These are phyloP conservation scores for Limanda limanda DNA, from an alignment of 2,113 vertebrate genomes.

Conservation along the genomic window DNA sequence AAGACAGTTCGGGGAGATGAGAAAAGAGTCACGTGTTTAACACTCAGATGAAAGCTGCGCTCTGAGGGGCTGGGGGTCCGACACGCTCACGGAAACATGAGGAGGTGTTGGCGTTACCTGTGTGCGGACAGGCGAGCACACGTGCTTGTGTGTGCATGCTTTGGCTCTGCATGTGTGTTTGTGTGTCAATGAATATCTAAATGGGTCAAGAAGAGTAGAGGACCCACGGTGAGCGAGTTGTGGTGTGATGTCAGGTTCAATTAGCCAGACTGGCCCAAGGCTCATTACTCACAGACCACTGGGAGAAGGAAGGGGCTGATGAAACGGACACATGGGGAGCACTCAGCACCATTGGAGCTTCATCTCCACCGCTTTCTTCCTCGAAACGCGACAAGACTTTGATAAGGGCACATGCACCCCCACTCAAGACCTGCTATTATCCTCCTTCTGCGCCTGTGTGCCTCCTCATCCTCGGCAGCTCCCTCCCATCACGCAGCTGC, in stretches of 20 bases:
- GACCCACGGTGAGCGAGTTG: constrained; percentile 47
- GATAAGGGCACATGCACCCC: constrained; percentile 63
- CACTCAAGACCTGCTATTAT: constrained; percentile 38
- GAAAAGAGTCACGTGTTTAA: not conserved
- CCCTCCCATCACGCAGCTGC: constrained; percentile 15
- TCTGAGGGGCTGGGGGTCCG: not conserved
- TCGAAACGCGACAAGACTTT: constrained; percentile 53
- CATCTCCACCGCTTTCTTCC: constrained; percentile 38
- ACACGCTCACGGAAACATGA: not conserved
- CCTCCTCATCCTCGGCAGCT: constrained; percentile 3
- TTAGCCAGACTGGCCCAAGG: constrained; percentile 71
- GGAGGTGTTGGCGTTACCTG: not conserved
- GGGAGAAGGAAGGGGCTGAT: constrained; percentile 40
- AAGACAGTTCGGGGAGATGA: not conserved
- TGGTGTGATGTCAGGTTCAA: constrained; percentile 78
- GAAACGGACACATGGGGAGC: constrained; percentile 65
- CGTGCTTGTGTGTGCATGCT: no score
- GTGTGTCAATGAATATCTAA: constrained; percentile 21
- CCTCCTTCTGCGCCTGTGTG: constrained; percentile 29
- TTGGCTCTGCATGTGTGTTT: constrained; percentile 4
- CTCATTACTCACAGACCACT: constrained; percentile 75
- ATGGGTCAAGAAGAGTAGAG: constrained; percentile 41
- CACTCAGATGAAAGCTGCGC: not conserved
- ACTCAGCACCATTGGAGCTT: constrained; percentile 46
- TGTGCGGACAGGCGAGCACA: not conserved